A percentile compares a stretch with the other conserved stretches of the same genome.
phyloP scores from a whole-genome alignment of 1,140 invertebrate species.

The Sitobion miscanthi region DNA sequence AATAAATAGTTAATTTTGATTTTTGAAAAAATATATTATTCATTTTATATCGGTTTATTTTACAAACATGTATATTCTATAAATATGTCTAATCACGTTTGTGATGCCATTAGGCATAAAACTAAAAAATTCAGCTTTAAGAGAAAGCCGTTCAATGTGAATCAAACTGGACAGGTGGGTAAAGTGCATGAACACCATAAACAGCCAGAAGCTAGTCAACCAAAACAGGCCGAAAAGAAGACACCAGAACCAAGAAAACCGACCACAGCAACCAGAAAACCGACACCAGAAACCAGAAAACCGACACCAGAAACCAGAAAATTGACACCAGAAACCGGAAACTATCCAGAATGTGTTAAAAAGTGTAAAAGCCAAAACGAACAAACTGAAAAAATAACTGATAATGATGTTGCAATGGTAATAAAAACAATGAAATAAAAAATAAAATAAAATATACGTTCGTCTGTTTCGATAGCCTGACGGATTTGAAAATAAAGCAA shows the following conservation, averaged over 20 bases:
- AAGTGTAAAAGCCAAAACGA: not conserved
- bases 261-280: too few relatives aligned
- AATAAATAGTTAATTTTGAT: not conserved
- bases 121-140: not conserved
- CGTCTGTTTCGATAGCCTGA: not conserved
- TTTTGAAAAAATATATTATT: not conserved
- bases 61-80: not conserved
- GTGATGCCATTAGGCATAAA: not conserved
- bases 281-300: not conserved
- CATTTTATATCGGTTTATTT: not conserved
- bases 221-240: too few relatives aligned
- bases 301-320: too few relatives aligned
- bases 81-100: not conserved
- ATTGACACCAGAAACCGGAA: not conserved
- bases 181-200: not conserved
- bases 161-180: not conserved
- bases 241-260: too few relatives aligned
- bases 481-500: not conserved
- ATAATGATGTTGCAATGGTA: not conserved
- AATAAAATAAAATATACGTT: not conserved
- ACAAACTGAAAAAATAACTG: not conserved
- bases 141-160: not conserved
- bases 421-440: not conserved
- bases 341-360: not conserved
- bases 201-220: not conserved